phyloP scores from a whole-genome alignment of 1,140 invertebrate species.

The Eulimnadia texana region DNA sequence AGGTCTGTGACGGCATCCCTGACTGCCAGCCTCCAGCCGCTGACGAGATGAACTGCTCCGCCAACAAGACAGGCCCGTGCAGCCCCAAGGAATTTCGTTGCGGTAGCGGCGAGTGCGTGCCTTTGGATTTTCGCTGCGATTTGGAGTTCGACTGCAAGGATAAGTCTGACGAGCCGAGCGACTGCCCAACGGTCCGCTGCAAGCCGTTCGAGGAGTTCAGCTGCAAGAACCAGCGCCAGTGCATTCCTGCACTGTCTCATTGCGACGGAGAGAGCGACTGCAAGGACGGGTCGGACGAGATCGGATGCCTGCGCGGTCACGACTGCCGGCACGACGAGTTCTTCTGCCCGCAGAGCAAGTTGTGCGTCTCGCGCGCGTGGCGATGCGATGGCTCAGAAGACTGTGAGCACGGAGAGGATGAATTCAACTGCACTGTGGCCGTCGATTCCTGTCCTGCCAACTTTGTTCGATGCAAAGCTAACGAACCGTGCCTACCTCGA shows the following conservation, averaged over 20 bases:
- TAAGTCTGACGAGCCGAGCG: constrained; percentile 78
- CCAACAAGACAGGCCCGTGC: constrained; percentile 25
- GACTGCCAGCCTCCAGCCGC: constrained; percentile 29
- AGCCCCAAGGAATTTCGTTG: constrained; percentile 31
- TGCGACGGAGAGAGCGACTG: constrained; percentile 94
- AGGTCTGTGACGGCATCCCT: constrained; percentile 31
- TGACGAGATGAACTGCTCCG: constrained; percentile 32
- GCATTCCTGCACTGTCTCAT: constrained; percentile 78
- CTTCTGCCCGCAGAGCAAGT: constrained; percentile 3
- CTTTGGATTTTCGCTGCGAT: constrained; percentile 93
- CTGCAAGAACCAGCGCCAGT: constrained; percentile 62
- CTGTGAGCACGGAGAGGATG: constrained; percentile 59
- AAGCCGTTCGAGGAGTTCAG: constrained; percentile 58
- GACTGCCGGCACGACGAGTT: constrained; percentile 2
- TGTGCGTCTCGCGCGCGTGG: constrained; percentile 31
- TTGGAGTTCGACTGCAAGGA: constrained; percentile 90
- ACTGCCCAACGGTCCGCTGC: constrained; percentile 22
- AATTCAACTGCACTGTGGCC: constrained; percentile 46
- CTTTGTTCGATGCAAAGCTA: constrained; percentile 28
- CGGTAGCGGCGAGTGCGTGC: constrained; percentile 49
- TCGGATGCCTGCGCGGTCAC: constrained; percentile 29
- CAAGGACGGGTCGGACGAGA: constrained; percentile 90
- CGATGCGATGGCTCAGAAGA: constrained; percentile 68
- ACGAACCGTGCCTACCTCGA: not conserved
- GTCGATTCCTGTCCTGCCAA: constrained; percentile 40